These are phyloP conservation scores for Morinoia aosen DNA, from an alignment of 2,888 invertebrate species.

Conservation along the genomic window DNA sequence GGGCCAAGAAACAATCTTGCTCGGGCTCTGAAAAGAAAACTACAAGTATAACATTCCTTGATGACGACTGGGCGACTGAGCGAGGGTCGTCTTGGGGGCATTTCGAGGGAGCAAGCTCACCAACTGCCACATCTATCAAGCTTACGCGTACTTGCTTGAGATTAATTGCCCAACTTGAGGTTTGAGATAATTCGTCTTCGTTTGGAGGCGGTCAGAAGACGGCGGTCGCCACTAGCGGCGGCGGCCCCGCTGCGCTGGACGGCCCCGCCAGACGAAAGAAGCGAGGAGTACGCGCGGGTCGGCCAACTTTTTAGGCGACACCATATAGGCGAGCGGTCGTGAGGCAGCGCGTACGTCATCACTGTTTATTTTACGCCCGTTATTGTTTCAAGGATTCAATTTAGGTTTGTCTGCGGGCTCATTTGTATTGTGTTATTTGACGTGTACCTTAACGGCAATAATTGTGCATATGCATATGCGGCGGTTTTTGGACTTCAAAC, in stretches of 20 bases:
- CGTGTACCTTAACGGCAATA: too few species aligned
- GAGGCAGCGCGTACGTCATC: too few species aligned
- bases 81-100: neutral
- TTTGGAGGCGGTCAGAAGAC: constrained; percentile 12
- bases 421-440: too few species aligned
- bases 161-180: constrained; percentile 48
- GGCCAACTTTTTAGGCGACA: too few species aligned
- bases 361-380: too few species aligned
- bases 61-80: neutral
- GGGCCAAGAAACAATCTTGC: too few species aligned
- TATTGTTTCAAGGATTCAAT: too few species aligned
- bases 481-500: neutral
- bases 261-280: too few species aligned
- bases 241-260: neutral
- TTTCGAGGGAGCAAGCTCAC: constrained; percentile 18
- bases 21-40: neutral
- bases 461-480: neutral
- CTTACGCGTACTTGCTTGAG: constrained; percentile 36
- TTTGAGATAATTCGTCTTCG: constrained; percentile 45
- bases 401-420: too few species aligned
- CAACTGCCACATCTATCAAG: constrained; percentile 47
- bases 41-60: neutral
- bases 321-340: too few species aligned
- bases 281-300: too few species aligned
- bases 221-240: neutral